Evolutionary conservation across 2,888 invertebrate genomes (phyloP), one percentile per base, ranked within the genome.

Genomic region (Siphlonurus alternatus): DNA sequence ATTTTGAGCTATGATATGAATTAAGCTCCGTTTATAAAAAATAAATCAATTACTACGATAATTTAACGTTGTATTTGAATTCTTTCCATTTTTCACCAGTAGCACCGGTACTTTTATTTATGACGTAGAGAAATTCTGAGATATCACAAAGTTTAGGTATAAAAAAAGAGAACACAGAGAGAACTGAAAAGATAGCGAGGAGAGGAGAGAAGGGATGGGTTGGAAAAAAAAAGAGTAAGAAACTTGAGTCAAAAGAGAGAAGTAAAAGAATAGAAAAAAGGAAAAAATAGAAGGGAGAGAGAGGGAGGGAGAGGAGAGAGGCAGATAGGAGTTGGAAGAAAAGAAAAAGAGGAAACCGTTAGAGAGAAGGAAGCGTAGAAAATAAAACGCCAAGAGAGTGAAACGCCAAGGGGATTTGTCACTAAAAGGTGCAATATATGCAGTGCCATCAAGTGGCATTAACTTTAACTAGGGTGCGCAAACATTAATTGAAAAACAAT

Each of bases 201-300:
- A 22, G 25, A 18, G 51, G 38, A 18, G 59, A 38, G 25, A 25
- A 59, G 25, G 25, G 22, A 22, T 15, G 63, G 2, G 25, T 7
- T 7, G 63, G 38, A 22, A 59, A 63, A 25, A 25, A 25, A 25
- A 59, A 25, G 63, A 38, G 25, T 15, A 54, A n/a, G n/a, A 56
- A 23, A 63, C 25, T 18, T 2, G 19, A 62, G 51, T 18, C 2
- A 53, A 53, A 20, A 19, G 18, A 1, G 19, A 20, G 19, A 62
- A 54, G 19, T 23, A 5, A 63, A 24, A 53, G 1, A 2, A 62
- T n/a, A 59, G 1, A 2, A 53, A 2, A n/a, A 63, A 59, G 20
- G 24, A 10, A 24, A 23, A 51, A 53, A 23, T 2, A 63, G n/a
- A 3, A 63, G 24, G 24, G 18, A 56, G 1, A 23, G 24, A 23